Evolutionary conservation across 2,113 vertebrate species (phyloP).

Genomic region (Pantherophis guttatus): DNA sequence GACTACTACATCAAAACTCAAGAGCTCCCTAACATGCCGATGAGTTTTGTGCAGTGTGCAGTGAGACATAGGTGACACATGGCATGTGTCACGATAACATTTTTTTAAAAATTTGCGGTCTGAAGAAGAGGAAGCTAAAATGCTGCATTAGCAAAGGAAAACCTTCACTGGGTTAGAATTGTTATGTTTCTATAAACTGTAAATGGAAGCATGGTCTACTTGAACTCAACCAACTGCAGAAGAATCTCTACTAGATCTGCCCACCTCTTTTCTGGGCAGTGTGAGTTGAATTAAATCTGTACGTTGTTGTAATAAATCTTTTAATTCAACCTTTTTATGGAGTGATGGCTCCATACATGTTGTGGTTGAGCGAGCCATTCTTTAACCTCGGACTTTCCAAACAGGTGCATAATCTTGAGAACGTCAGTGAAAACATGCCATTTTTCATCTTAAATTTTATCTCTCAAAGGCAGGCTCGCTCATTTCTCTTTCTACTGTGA

Average conservation of each 20-base stretch:
- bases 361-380: neutral
- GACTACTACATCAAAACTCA: neutral
- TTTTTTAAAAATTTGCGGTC: neutral
- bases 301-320: neutral
- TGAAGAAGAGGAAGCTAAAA: neutral
- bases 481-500: neutral
- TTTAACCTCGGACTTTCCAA: neutral
- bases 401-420: neutral
- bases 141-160: neutral
- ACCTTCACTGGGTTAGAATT: neutral
- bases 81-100: neutral
- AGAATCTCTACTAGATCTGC: neutral
- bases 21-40: neutral
- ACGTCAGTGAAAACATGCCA: neutral
- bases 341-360: neutral
- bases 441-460: accelerated
- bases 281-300: neutral
- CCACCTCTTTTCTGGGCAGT: neutral
- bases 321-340: neutral
- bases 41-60: neutral
- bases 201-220: neutral
- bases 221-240: too few relatives aligned
- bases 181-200: neutral
- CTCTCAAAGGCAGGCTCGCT: neutral
- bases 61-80: neutral